Conservation (phyloP, 2,888 invertebrate genomes). For the Trichogramma evanescens region DNA sequence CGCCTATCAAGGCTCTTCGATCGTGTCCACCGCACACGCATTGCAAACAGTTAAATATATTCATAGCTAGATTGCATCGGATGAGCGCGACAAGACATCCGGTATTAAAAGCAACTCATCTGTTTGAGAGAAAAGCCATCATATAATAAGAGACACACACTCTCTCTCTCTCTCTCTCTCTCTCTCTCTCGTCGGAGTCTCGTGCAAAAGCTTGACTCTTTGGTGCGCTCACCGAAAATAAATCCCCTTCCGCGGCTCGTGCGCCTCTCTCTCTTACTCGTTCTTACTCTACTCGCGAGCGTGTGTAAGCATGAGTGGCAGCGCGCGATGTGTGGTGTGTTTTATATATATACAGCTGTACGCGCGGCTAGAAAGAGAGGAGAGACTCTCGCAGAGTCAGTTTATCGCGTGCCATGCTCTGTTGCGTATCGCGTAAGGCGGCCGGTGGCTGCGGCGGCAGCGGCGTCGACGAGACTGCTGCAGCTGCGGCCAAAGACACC, state of each 20-base stretch:
- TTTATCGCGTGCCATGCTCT: slow-evolving; percentile 33
- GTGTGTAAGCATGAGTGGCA: background rate
- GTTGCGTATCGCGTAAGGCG: slow-evolving; percentile 39
- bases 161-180: background rate
- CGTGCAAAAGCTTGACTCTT: background rate
- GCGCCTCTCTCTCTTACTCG: background rate
- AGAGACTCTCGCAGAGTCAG: slow-evolving; percentile 2
- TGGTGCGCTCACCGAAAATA: slow-evolving; percentile 25
- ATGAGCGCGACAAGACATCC: no score
- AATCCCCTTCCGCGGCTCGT: slow-evolving; percentile 24
- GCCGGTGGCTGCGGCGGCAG: slow-evolving; percentile 24
- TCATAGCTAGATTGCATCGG: no score
- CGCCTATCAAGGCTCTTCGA: no score
- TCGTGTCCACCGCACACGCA: no score
- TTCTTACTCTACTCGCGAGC: background rate
- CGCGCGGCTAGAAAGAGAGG: slow-evolving; percentile 13
- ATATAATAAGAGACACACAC: no score
- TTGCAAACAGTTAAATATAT: no score
- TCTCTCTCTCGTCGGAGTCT: background rate
- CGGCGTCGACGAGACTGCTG: slow-evolving; percentile 33
- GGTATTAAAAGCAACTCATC: no score
- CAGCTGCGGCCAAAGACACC: slow-evolving; percentile 51
- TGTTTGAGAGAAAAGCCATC: no score
- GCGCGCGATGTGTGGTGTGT: background rate
- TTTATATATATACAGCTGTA: background rate